Conservation (phyloP, 2,113 vertebrate genomes). For the Oophaga pumilio region DNA sequence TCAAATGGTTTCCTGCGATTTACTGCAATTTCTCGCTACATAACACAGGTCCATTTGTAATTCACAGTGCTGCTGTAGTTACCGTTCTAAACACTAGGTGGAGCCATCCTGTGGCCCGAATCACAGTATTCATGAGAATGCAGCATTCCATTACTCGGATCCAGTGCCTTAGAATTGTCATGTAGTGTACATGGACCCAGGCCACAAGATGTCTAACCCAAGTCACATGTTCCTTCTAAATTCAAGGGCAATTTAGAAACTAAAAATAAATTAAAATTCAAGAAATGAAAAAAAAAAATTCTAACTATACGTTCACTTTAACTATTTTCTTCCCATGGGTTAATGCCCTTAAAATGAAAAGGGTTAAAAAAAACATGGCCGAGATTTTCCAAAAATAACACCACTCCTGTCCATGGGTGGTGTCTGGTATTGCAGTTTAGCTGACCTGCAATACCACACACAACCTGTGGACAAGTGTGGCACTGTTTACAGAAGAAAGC, state of each 20-base stretch:
- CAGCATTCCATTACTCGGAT: background rate
- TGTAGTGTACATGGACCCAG: background rate
- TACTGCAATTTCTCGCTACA: background rate
- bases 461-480: background rate
- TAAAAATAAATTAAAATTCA: background rate
- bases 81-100: background rate
- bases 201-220: background rate
- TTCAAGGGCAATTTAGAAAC: background rate
- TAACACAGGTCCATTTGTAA: background rate
- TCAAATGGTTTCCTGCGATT: background rate
- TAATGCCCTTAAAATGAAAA: background rate
- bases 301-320: background rate
- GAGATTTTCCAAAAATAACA: background rate
- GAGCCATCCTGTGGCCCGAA: background rate
- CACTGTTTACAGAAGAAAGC: background rate
- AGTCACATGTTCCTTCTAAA: background rate
- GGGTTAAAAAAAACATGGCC: background rate
- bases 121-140: background rate
- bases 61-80: conserved; percentile 15
- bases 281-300: background rate
- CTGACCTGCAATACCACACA: background rate
- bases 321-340: too few species aligned
- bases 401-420: background rate
- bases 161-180: background rate
- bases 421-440: background rate